Evolutionary conservation across 2,888 invertebrate species (phyloP), one percentile per base, ranked within the genome.

Genomic region (Xanthia icteritia): DNA sequence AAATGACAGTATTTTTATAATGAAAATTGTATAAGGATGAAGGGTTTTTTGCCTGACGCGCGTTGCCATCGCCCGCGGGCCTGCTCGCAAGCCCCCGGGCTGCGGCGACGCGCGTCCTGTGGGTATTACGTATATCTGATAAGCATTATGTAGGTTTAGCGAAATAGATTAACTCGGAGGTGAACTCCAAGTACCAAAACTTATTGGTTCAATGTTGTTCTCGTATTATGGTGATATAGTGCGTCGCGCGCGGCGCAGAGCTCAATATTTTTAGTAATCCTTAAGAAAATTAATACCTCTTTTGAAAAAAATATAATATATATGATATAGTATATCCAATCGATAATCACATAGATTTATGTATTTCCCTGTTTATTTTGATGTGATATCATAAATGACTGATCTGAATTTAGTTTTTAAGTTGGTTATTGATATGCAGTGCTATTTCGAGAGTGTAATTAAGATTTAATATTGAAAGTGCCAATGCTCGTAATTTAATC

Each of bases 311-410:
- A 94, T 94, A 95, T 93, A 93, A 94, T 95, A 94, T 94, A 93
- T 95, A 95, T 94, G 92, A 91, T 94, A 95, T 94, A 95, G 92
- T 95, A 95, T 96, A 96, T 94, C 94, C 95, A 95, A 95, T 95
- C 95, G 93, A 95, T 95, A 92, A 96, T 96, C 96, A 96, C 96
- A 94, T 96, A 45, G 77, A n/a, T n/a, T 88, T 88, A 96, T 96
- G 94, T 97, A 96, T 96, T 96, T 95, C 95, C 96, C 96, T 95
- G 95, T 96, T 97, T 97, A 96, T 97, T 97, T 97, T 97, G 96
- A 97, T 97, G 97, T 97, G 97, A 97, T 97, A 97, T 97, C 97
- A 97, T 97, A 96, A 97, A 97, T 96, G 97, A 97, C 97, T 97
- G 97, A 97, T 97, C 97, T 97, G 97, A 97, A 96, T 96, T 97